phyloP scores from a whole-genome alignment of 2,797 vertebrate species.

The Pangasius sanitwongsei region DNA sequence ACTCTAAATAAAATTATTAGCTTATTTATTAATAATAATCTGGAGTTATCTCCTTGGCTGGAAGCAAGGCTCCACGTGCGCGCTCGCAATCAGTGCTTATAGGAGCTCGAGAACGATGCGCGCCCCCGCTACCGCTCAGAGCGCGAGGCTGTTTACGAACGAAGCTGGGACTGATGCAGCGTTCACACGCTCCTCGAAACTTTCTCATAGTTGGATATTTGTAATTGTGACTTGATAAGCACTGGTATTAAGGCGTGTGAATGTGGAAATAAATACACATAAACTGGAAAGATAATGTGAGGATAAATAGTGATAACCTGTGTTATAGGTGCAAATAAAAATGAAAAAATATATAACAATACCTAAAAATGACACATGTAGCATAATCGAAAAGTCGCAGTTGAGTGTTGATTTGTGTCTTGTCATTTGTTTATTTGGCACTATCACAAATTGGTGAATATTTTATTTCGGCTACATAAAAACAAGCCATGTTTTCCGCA shows the following conservation, averaged over 20 bases:
- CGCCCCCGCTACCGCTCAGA: not conserved
- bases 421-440: no score
- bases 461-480: no score
- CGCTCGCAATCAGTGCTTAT: not conserved
- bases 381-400: no score
- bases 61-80: no score
- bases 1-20: not conserved
- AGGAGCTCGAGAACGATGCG: not conserved
- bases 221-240: not conserved
- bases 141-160: not conserved
- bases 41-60: not conserved
- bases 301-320: not conserved
- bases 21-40: not conserved
- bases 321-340: not conserved
- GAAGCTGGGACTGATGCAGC: not conserved
- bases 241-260: fast-evolving
- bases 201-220: no score
- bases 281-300: not conserved
- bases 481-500: not conserved
- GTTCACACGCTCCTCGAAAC: not conserved
- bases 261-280: not conserved
- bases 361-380: no score
- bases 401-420: not conserved
- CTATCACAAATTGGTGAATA: no score
- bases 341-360: not conserved